phyloP scores from a whole-genome alignment of 2,113 vertebrate genomes.

The Panthera uncia region DNA sequence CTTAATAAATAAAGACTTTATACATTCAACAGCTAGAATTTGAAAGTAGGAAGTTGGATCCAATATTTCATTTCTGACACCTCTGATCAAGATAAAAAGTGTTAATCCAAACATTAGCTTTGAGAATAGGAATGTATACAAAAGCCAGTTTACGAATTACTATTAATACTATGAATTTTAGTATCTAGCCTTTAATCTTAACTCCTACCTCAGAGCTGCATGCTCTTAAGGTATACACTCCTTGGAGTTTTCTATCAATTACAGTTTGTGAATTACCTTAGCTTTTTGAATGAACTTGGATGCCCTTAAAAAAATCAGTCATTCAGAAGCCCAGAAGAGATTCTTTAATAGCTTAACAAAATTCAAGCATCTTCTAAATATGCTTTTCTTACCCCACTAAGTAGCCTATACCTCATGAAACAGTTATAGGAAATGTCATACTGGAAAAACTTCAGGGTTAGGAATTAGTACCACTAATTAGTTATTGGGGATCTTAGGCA shows the following conservation, averaged over 20 bases:
- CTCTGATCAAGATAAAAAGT: slow-evolving; percentile 48
- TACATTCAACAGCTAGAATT: slow-evolving; percentile 32
- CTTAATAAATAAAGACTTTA: not conserved
- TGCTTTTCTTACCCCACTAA: not conserved
- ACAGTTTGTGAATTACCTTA: not conserved
- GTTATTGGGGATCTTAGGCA: not conserved
- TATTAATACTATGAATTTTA: not conserved
- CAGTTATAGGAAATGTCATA: not conserved
- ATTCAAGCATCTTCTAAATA: slow-evolving; percentile 28
- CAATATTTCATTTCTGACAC: slow-evolving; percentile 41
- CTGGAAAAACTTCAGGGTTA: not conserved
- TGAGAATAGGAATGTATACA: slow-evolving; percentile 23
- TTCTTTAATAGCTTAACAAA: slow-evolving; percentile 40
- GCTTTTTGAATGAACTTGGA: not conserved
- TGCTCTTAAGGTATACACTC: not conserved
- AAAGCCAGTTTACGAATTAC: slow-evolving; percentile 45
- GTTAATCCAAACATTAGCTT: slow-evolving; percentile 39
- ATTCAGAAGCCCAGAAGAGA: not conserved
- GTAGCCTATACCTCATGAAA: not conserved
- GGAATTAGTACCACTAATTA: not conserved
- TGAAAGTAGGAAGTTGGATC: not conserved
- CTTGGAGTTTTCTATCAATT: slow-evolving; percentile 15
- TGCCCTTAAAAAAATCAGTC: not conserved
- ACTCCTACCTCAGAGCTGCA: not conserved
- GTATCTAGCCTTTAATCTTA: not conserved